A percentile compares a stretch with the other conserved stretches of the same genome.
phyloP scores from a whole-genome alignment of 1,140 invertebrate species.

The Micrasema minimum region DNA sequence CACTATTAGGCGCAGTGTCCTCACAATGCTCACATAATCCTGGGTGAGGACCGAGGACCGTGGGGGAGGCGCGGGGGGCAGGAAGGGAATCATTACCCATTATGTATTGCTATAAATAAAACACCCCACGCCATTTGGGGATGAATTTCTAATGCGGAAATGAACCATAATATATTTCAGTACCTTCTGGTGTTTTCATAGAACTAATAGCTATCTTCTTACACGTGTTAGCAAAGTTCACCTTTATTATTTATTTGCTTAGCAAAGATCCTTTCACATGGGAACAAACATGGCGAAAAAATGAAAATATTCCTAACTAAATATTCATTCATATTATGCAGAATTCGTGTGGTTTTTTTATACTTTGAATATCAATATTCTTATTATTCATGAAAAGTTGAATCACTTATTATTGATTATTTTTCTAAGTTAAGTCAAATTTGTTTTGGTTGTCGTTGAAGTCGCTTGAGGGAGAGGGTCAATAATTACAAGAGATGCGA shows the following conservation, averaged over 20 bases:
- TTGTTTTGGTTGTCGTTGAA: no score
- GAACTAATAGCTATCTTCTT: neutral
- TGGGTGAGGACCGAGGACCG: neutral
- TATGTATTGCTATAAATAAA: conserved; percentile 30
- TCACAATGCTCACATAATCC: conserved; percentile 20
- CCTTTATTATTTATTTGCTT: neutral
- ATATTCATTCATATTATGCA: no score
- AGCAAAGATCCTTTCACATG: neutral
- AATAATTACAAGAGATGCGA: no score
- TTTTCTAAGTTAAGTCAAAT: no score
- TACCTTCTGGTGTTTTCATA: neutral
- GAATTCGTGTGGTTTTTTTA: no score
- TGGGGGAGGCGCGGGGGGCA: neutral
- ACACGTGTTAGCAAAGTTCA: neutral
- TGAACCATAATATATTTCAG: neutral
- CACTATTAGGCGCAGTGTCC: conserved; percentile 15
- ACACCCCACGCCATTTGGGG: neutral
- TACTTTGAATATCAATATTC: no score
- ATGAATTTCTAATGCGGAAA: conserved; percentile 2
- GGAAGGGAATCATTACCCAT: conserved; percentile 15
- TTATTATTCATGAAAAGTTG: no score
- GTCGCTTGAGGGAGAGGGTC: no score
- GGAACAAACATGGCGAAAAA: neutral
- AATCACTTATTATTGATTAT: no score
- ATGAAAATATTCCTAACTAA: no score